phyloP scores from a whole-genome alignment of 2,888 invertebrate genomes.

The Epistrophe grossulariae region DNA sequence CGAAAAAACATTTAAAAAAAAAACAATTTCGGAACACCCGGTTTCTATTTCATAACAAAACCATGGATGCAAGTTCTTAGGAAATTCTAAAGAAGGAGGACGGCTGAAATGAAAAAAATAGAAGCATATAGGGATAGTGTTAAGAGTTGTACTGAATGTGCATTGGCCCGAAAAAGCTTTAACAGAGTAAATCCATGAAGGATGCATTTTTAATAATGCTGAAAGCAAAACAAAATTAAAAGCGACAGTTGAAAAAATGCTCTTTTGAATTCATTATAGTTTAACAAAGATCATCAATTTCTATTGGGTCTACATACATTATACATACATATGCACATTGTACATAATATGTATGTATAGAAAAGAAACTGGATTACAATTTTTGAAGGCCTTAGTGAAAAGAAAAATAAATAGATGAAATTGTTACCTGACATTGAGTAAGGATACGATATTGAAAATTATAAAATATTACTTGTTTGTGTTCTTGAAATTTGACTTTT shows the following conservation, averaged over 20 bases:
- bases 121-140: constrained; percentile 10
- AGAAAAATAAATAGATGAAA: background rate
- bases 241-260: constrained; percentile 37
- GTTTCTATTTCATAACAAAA: background rate
- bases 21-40: background rate
- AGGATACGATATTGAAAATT: constrained; percentile 13
- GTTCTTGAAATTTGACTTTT: constrained; percentile 9
- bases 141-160: constrained; percentile 62
- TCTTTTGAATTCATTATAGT: constrained; percentile 52
- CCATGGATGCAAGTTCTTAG: no score
- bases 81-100: background rate
- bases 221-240: constrained; percentile 33
- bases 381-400: background rate
- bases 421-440: constrained; percentile 28
- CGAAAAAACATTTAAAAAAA: background rate
- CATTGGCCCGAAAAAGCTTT: constrained; percentile 48
- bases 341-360: background rate
- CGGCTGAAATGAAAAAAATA: background rate
- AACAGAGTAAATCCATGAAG: constrained; percentile 47
- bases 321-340: background rate
- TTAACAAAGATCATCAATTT: constrained; percentile 53
- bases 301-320: constrained; percentile 7
- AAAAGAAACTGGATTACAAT: constrained; percentile 10
- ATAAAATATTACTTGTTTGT: background rate
- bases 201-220: constrained; percentile 69